phyloP scores from a whole-genome alignment of 2,888 invertebrate genomes.

The Molanna angustata region DNA sequence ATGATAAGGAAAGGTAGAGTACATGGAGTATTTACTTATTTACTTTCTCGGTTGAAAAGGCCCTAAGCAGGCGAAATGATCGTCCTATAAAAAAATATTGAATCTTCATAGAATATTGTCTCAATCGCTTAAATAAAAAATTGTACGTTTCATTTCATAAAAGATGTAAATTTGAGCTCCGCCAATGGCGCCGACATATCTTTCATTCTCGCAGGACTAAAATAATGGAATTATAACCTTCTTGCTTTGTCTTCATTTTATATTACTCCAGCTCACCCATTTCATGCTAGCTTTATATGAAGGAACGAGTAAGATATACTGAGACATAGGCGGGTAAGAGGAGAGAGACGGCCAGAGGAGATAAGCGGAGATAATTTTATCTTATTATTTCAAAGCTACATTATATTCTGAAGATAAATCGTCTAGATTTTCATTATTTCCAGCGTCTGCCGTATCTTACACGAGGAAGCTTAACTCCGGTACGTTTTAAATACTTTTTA shows the following conservation, averaged over 20 bases:
- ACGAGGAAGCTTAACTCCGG: constrained; percentile 22
- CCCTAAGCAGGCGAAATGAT: background rate
- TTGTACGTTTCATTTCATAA: too few species aligned
- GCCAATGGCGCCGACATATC: constrained; percentile 30
- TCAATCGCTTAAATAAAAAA: background rate
- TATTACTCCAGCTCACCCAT: constrained; percentile 31
- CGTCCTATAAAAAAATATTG: background rate
- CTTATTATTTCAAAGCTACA: constrained; percentile 34
- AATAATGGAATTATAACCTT: constrained; percentile 34
- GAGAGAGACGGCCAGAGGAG: constrained; percentile 14
- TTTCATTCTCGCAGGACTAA: constrained; percentile 33
- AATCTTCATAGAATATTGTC: background rate
- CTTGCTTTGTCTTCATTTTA: constrained; percentile 34
- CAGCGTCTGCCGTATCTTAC: constrained; percentile 23
- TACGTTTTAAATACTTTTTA: constrained; percentile 29
- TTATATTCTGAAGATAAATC: constrained; percentile 33
- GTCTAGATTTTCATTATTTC: constrained; percentile 33
- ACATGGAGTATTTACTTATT: too few species aligned
- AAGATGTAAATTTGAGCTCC: background rate
- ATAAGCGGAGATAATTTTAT: constrained; percentile 33
- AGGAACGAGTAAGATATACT: constrained; percentile 20
- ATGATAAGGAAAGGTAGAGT: too few species aligned
- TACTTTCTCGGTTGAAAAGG: too few species aligned
- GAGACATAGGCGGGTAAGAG: background rate
- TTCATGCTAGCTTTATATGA: constrained; percentile 31